These are phyloP conservation scores for Triplophysa tibetana DNA, from an alignment of 2,113 vertebrate genomes.

Conservation along the genomic window DNA sequence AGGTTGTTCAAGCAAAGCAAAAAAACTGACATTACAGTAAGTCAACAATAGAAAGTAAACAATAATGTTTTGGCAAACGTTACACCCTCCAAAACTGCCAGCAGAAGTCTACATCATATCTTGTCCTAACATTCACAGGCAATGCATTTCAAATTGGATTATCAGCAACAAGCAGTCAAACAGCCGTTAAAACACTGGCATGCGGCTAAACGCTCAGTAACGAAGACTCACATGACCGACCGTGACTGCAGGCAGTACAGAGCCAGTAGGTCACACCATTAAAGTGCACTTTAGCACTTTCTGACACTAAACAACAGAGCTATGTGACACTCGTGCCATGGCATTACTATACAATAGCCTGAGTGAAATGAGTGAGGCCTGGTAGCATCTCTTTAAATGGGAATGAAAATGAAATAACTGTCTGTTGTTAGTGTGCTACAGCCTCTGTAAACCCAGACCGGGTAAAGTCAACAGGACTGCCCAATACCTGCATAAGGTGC, in stretches of 20 bases:
- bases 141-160: not conserved
- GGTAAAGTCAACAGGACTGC: not conserved
- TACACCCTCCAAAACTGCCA: not conserved
- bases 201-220: not conserved
- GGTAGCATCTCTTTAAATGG: not conserved
- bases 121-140: slow-evolving; percentile 17
- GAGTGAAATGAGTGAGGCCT: not conserved
- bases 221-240: slow-evolving; percentile 13
- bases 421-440: not conserved
- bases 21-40: not conserved
- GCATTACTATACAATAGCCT: not conserved
- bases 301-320: slow-evolving; percentile 26
- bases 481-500: not conserved
- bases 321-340: not conserved
- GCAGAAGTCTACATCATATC: slow-evolving; percentile 14
- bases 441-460: not conserved
- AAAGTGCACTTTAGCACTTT: slow-evolving; percentile 40
- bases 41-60: not conserved
- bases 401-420: not conserved
- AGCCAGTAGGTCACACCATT: slow-evolving; percentile 9
- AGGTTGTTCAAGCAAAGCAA: too few relatives aligned
- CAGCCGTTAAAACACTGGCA: not conserved
- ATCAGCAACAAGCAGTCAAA: slow-evolving; percentile 23
- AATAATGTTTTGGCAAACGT: not conserved
- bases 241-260: not conserved